phyloP scores from a whole-genome alignment of 2,113 vertebrate species.

The Vulpes vulpes region DNA sequence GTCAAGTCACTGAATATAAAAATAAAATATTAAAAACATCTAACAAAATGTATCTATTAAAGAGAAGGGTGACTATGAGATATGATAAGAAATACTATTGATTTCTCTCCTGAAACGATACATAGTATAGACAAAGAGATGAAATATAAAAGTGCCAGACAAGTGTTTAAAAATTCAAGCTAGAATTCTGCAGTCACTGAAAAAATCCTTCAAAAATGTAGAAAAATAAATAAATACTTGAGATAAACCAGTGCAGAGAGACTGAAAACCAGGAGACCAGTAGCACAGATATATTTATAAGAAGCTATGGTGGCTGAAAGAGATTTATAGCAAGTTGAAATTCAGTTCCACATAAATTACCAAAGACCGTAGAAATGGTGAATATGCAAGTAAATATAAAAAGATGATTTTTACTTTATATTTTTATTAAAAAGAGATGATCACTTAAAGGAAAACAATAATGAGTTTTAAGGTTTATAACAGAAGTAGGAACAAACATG shows the following conservation, averaged over 20 bases:
- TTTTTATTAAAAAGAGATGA: neutral
- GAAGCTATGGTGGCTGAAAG: neutral
- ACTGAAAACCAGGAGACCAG: neutral
- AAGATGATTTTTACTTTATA: neutral
- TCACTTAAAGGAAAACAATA: neutral
- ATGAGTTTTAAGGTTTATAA: neutral
- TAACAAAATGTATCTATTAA: neutral
- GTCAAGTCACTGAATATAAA: neutral
- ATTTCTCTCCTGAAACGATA: neutral
- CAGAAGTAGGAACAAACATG: neutral
- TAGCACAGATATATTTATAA: neutral
- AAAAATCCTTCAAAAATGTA: neutral
- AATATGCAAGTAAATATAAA: neutral
- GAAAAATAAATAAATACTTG: neutral
- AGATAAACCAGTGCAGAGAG: neutral
- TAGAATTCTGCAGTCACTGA: neutral
- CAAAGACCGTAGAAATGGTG: neutral
- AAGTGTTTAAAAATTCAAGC: neutral
- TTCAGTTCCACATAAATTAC: neutral
- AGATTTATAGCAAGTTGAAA: neutral
- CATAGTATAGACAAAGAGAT: neutral
- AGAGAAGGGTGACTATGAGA: neutral
- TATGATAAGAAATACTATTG: neutral
- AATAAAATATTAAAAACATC: neutral
- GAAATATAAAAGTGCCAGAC: neutral